A percentile compares a stretch with the other conserved stretches of the same genome.
phyloP scores from a whole-genome alignment of 2,888 invertebrate genomes.

The Coronaproctus castanopsis region DNA sequence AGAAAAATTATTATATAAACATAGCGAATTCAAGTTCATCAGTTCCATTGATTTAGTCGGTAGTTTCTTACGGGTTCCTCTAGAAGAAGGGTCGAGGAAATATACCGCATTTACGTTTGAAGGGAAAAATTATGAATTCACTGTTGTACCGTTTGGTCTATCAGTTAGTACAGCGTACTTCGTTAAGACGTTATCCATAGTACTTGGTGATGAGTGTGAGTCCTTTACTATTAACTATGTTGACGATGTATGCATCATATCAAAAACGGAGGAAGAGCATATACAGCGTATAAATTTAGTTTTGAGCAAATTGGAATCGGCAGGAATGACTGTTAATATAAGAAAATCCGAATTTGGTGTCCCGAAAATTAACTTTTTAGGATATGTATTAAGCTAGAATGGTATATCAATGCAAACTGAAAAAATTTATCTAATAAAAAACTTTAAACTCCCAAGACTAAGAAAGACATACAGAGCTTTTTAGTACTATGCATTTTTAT shows the following conservation, averaged over 20 bases:
- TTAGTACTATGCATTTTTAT: too few relatives aligned
- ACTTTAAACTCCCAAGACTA: too few relatives aligned
- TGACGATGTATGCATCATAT: not conserved
- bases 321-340: not conserved
- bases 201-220: not conserved
- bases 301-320: constrained; percentile 2
- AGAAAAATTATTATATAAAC: not conserved
- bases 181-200: not conserved
- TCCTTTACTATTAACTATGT: not conserved
- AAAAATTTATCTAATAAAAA: too few relatives aligned
- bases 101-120: not conserved
- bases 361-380: not conserved
- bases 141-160: not conserved
- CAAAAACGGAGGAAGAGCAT: constrained; percentile 5
- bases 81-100: not conserved
- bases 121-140: not conserved
- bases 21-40: not conserved
- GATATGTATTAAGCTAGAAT: too few relatives aligned
- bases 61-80: not conserved
- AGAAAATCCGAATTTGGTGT: not conserved
- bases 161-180: not conserved
- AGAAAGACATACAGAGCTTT: too few relatives aligned
- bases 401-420: too few relatives aligned
- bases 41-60: not conserved
- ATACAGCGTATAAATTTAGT: not conserved